These are phyloP conservation scores for Melipona beecheii DNA, from an alignment of 2,888 invertebrate species.

Conservation along the genomic window DNA sequence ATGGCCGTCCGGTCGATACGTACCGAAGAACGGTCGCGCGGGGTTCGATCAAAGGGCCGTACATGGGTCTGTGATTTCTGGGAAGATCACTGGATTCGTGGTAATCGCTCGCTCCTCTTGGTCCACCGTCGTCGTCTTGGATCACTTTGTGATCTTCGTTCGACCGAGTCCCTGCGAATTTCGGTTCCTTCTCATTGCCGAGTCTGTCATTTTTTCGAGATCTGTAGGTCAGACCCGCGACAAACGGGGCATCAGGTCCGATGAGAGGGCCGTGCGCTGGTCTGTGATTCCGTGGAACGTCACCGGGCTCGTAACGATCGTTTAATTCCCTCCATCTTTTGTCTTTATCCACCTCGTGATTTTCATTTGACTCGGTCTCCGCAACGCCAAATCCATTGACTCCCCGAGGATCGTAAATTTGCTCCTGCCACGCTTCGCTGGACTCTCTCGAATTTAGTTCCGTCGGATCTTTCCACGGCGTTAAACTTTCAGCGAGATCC, in stretches of 20 bases:
- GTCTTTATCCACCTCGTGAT: background rate
- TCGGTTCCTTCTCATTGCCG: background rate
- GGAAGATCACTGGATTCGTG: background rate
- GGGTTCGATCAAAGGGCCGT: background rate
- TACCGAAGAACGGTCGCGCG: background rate
- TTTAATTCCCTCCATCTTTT: background rate
- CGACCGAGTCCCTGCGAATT: background rate
- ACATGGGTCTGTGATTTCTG: background rate
- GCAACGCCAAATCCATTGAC: background rate
- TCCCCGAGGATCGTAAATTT: conserved; percentile 35
- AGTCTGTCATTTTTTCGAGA: background rate
- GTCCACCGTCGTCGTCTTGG: background rate
- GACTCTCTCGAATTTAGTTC: conserved; percentile 50
- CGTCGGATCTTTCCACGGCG: conserved; percentile 20
- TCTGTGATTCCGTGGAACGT: background rate
- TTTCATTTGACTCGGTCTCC: background rate
- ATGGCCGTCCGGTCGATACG: background rate
- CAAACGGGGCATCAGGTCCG: background rate
- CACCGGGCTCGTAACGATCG: background rate
- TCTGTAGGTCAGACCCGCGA: background rate
- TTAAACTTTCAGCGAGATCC: conserved; percentile 65
- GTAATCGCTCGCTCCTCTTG: background rate
- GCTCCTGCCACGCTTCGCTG: conserved; percentile 71
- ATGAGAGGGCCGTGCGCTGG: background rate
- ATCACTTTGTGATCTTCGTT: background rate